Base-by-base conservation (phyloP, 2,797 vertebrate genomes). In the Sebastes minor region DNA sequence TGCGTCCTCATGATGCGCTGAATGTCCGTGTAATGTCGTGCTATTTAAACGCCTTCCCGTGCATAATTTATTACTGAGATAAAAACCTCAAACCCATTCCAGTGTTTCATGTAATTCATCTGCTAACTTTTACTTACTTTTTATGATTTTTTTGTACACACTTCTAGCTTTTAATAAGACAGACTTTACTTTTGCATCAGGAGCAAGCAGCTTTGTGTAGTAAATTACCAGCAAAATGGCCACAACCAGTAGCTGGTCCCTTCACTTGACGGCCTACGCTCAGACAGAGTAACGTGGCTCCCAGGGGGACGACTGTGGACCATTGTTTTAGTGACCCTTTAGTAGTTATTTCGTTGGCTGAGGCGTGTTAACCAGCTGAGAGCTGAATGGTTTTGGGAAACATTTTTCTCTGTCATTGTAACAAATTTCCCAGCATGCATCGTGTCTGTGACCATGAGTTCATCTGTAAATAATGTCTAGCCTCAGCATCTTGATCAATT, bases 401-500 rank as follows among this genome's bases (percentile, higher is more conserved):
- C 8, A 16, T 59, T 38, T 4, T 10, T 25, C 63, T 25, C 23
- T 35, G 4, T 42, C 2, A 30, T 12, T 62, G 13, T 14, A 14
- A 27, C 20, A 13, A 3, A 25, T 46, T 65, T 70, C 25, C 23
- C 61, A 62, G 28, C 11, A 23, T 23, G 28, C 20, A 9, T n/a
- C 18, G 20, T 53, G 55, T 46, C 3, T 57, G 12, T 66, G 49
- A 61, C 6, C 30, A 59, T 27, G 79, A 77, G 78, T 76, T 77
- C 75, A 86, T 88, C 84, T 76, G 73, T 83, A 72, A 70, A 61
- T 81, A 86, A 78, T 79, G 88, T 90, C 86, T 89, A 82, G 76
- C 73, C 56, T 60, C 55, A 71, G 71, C 83, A 71, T 92, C 87
- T 93, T 85, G 86, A 92, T 93, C 92, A 88, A 72, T 93, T 93